Evolutionary conservation across 2,113 vertebrate genomes (phyloP).

Genomic region (Eptesicus fuscus): DNA sequence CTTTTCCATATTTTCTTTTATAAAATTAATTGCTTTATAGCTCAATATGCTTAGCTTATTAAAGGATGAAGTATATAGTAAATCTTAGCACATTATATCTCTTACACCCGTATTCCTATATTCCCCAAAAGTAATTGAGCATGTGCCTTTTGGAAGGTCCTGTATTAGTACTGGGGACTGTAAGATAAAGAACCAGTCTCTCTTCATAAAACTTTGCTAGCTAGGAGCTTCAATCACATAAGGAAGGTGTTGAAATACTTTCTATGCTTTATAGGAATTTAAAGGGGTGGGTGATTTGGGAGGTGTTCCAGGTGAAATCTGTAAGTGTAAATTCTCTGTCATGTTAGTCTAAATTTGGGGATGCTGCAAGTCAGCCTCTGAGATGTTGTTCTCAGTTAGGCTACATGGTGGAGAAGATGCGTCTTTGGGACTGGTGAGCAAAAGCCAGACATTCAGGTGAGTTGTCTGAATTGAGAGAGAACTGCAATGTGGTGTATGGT

Average conservation of each 20-base stretch:
- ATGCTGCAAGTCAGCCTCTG: background rate
- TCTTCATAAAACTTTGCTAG: background rate
- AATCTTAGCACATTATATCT: background rate
- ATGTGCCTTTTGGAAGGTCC: background rate
- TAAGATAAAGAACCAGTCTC: background rate
- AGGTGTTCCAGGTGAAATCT: background rate
- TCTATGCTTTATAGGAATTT: background rate
- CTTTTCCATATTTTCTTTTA: background rate
- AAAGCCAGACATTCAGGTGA: background rate
- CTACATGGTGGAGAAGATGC: background rate
- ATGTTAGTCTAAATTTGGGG: background rate
- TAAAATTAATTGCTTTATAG: background rate
- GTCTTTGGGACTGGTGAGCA: background rate
- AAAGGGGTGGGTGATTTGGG: background rate
- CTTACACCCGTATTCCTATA: background rate
- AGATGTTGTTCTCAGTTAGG: background rate
- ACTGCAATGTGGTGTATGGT: background rate
- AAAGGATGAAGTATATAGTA: background rate
- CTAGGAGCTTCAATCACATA: background rate
- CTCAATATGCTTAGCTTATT: background rate
- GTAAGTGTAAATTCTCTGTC: background rate
- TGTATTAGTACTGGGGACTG: background rate
- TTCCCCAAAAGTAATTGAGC: background rate
- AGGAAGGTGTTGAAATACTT: background rate
- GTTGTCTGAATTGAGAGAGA: background rate